phyloP scores from a whole-genome alignment of 2,888 invertebrate genomes.

The Hydropsyche betteni region DNA sequence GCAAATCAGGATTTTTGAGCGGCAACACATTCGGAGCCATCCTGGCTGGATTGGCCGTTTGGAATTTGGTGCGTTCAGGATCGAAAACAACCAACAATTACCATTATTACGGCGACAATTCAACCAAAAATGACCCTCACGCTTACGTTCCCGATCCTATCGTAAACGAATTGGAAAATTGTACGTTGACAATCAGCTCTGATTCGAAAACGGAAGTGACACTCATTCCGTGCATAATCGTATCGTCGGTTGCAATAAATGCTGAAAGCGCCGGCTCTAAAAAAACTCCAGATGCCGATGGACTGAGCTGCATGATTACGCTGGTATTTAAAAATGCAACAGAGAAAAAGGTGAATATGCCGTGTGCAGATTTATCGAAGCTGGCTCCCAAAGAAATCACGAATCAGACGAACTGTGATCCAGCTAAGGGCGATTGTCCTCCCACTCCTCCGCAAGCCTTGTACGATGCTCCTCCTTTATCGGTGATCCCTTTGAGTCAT shows the following conservation, averaged over 20 bases:
- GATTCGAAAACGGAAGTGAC: conserved; percentile 61
- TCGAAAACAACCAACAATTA: conserved; percentile 61
- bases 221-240: conserved; percentile 65
- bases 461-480: conserved; percentile 13
- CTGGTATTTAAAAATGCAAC: conserved; percentile 60
- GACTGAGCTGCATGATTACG: conserved; percentile 63
- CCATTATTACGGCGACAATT: conserved; percentile 62
- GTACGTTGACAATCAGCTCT: conserved; percentile 61
- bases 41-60: conserved; percentile 63
- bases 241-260: conserved; percentile 64
- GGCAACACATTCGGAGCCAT: conserved; percentile 57
- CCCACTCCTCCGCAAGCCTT: not conserved
- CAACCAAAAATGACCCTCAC: conserved; percentile 57
- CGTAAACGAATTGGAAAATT: conserved; percentile 61
- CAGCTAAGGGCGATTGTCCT: conserved; percentile 3
- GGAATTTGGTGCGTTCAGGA: conserved; percentile 65
- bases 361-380: conserved; percentile 62
- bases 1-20: conserved; percentile 48
- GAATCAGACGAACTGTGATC: conserved; percentile 22
- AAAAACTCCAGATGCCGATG: conserved; percentile 52
- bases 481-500: conserved; percentile 13
- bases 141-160: conserved; percentile 59
- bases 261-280: conserved; percentile 55
- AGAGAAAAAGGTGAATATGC: conserved; percentile 64
- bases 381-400: conserved; percentile 63